These are phyloP conservation scores for Crotalus viridis DNA, from an alignment of 2,113 vertebrate genomes.

Conservation along the genomic window DNA sequence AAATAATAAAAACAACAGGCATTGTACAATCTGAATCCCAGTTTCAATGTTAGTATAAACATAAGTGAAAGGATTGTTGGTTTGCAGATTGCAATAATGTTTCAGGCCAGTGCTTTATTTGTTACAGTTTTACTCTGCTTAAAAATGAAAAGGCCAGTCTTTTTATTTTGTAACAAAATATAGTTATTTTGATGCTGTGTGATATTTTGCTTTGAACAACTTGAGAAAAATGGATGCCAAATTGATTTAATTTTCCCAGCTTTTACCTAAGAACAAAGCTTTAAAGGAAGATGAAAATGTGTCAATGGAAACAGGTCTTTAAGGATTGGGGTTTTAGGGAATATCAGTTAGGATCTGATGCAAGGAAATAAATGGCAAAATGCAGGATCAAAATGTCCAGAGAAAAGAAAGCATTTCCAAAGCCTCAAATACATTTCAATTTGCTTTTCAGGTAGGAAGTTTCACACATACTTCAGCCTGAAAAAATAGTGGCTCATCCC, in stretches of 20 bases:
- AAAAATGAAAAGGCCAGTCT: background rate
- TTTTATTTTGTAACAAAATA: background rate
- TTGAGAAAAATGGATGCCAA: background rate
- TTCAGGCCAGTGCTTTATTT: background rate
- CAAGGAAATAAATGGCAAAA: conserved; percentile 16
- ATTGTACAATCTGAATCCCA: background rate
- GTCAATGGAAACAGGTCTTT: background rate
- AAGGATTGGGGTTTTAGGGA: background rate
- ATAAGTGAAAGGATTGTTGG: background rate
- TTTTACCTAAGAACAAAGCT: background rate
- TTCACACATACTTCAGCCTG: background rate
- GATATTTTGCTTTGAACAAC: background rate
- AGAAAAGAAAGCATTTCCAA: background rate
- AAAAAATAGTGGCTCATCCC: background rate
- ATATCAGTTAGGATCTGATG: background rate
- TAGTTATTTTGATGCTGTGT: background rate
- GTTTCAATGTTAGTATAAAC: background rate
- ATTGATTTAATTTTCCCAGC: background rate
- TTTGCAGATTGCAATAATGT: background rate
- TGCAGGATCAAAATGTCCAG: background rate
- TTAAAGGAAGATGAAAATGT: background rate
- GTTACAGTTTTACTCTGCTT: background rate
- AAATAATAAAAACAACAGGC: background rate
- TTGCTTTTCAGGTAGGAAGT: background rate
- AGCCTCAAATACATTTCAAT: background rate